phyloP scores from a whole-genome alignment of 2,888 invertebrate species.

The Heliconius charithonia region DNA sequence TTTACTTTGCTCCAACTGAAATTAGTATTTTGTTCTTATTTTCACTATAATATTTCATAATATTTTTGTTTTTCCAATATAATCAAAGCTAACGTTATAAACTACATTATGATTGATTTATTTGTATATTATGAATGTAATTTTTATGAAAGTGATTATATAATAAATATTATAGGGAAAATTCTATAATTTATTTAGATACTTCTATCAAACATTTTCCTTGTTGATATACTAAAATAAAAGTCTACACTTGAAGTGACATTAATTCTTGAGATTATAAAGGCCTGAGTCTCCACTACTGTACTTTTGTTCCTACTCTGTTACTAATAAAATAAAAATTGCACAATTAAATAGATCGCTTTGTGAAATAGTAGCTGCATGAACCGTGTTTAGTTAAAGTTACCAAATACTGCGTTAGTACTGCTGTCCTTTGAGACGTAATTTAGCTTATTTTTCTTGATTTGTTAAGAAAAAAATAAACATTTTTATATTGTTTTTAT shows the following conservation, averaged over 20 bases:
- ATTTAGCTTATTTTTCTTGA: not conserved
- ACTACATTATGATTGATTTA: not conserved
- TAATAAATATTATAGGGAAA: not conserved
- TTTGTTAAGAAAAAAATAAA: not conserved
- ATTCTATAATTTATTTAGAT: not conserved
- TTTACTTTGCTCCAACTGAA: conserved; percentile 16
- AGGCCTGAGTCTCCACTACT: conserved; percentile 33
- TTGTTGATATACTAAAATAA: not conserved
- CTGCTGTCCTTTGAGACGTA: conserved; percentile 19
- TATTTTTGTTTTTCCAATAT: not conserved
- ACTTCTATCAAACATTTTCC: not conserved
- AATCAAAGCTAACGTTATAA: not conserved
- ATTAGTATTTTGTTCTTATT: conserved; percentile 12
- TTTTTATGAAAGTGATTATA: not conserved
- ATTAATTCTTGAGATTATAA: conserved; percentile 7
- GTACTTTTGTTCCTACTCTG: conserved; percentile 48
- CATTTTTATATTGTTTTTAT: too few relatives aligned
- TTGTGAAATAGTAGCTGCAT: conserved; percentile 39
- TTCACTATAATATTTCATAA: not conserved
- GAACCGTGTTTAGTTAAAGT: conserved; percentile 38
- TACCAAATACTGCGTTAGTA: conserved; percentile 37
- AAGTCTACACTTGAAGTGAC: conserved; percentile 5
- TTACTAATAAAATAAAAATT: conserved; percentile 45
- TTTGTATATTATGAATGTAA: not conserved
- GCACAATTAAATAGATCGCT: conserved; percentile 46